Percentiles rank a stretch among this genome's conserved stretches.
phyloP scores from a whole-genome alignment of 2,888 invertebrate genomes.

The Polydesmus complanatus region DNA sequence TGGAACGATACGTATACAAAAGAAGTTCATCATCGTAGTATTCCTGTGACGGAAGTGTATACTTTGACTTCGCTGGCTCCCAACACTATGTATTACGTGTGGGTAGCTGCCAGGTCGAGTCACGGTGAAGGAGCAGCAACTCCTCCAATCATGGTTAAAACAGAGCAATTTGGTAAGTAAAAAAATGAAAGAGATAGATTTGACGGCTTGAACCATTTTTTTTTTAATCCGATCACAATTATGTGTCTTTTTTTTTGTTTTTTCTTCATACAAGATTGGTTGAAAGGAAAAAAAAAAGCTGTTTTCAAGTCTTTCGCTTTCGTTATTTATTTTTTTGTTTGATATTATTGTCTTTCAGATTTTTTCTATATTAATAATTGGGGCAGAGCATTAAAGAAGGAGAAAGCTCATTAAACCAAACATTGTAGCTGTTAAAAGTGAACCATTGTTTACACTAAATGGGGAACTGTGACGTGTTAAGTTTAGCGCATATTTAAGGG shows the following conservation, averaged over 20 bases:
- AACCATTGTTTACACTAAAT: neutral
- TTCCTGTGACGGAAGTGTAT: slow-evolving; percentile 69
- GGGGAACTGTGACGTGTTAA: neutral
- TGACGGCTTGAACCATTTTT: neutral
- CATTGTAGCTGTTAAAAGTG: neutral
- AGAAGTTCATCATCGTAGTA: slow-evolving; percentile 36
- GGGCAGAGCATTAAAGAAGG: neutral
- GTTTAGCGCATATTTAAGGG: too few species aligned
- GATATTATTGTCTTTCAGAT: too few species aligned
- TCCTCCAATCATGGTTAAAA: slow-evolving; percentile 81
- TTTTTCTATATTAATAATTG: neutral
- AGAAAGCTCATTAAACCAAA: neutral
- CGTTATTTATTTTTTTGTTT: neutral
- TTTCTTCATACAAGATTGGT: too few species aligned
- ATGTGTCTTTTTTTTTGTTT: too few species aligned
- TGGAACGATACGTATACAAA: slow-evolving; percentile 89
- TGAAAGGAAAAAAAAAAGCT: too few species aligned
- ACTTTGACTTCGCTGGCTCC: slow-evolving; percentile 82
- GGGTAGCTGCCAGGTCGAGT: slow-evolving; percentile 86
- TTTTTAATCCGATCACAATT: too few species aligned
- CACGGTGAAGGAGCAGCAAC: slow-evolving; percentile 91
- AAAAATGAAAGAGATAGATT: neutral
- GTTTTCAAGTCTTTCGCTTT: neutral
- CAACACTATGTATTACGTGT: slow-evolving; percentile 90
- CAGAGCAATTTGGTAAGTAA: slow-evolving; percentile 93